Conservation (phyloP, 2,113 vertebrate genomes). For the Labeo rohita region DNA sequence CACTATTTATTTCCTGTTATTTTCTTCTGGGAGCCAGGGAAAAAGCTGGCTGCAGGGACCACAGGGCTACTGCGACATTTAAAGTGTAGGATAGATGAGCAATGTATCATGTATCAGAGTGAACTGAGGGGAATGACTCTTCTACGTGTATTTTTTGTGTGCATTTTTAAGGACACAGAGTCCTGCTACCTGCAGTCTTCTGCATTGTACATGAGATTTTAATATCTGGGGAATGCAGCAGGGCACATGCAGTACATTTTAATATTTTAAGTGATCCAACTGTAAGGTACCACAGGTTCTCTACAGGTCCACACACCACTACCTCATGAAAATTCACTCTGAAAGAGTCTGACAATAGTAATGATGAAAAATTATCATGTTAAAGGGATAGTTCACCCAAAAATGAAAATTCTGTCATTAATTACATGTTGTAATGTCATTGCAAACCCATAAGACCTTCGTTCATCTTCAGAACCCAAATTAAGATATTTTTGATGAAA, state of each 20-base stretch:
- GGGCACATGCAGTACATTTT: neutral
- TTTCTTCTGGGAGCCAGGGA: neutral
- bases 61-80: slow-evolving; percentile 56
- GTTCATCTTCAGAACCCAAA: too few species aligned
- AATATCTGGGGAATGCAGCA: neutral
- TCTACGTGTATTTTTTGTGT: neutral
- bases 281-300: neutral
- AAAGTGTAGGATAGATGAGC: slow-evolving; percentile 56
- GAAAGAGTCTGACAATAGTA: neutral
- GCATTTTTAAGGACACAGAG: neutral
- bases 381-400: neutral
- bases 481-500: too few species aligned
- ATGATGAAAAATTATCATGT: neutral
- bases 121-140: slow-evolving; percentile 33
- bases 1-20: slow-evolving; percentile 8
- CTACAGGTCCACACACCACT: neutral
- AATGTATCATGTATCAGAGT: slow-evolving; percentile 60
- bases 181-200: neutral
- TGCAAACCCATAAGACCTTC: too few species aligned
- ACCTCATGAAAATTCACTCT: neutral
- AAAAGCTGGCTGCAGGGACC: slow-evolving; percentile 39
- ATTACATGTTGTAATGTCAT: too few species aligned
- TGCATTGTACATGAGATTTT: slow-evolving; percentile 11
- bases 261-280: slow-evolving; percentile 13
- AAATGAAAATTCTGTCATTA: too few species aligned